Base-by-base conservation (phyloP, 2,888 invertebrate genomes). In the Xiphydria camelus region DNA sequence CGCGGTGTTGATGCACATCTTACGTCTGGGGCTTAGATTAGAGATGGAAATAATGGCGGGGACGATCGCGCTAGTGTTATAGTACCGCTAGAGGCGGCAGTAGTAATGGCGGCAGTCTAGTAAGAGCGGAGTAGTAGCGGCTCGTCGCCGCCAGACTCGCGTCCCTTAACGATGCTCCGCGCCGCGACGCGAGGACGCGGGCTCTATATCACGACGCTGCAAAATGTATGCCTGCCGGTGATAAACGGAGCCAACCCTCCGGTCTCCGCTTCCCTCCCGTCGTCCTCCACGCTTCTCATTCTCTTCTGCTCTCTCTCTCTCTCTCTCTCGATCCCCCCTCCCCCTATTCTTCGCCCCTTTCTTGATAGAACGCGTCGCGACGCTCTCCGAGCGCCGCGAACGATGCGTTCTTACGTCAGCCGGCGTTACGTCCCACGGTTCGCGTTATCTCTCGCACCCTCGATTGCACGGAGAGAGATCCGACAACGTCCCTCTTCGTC, bases 211-310 rank as follows among this genome's bases (percentile, higher is more conserved):
- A 62, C 52, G 57, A 55, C 59, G 59, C 54, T 63, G 62, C 64
- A 66, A 68, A 70, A 70, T 69, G 60, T 64, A 67, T 64, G 63
- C 62, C 62, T 62, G 51, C 58, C 58, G 55, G 62, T 62, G 68
- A 70, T 69, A 68, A 69, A 67, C 60, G 61, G 57, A 64, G 55
- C 53, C 51, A 55, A 59, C 53, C 44, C 25, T 44, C 54, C 36
- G 20, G 40, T 17, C 6, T n/a, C 9, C 22, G 6, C 7, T 19
- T 6, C 4, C 44, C 32, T 20, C 19, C 1, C 15, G 4, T 22
- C 48, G 17, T 23, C 14, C 38, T 31, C 9, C 14, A 15, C 39
- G 23, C 26, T 41, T 43, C 49, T 38, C 4, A 29, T 14, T 36
- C 26, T 17, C 18, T 18, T 18, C 25, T 19, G 9, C 14, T 12